A percentile compares a stretch with the other conserved stretches of the same genome.
These are phyloP conservation scores for Atrina japonica DNA, from an alignment of 2,888 invertebrate species.

Conservation along the genomic window DNA sequence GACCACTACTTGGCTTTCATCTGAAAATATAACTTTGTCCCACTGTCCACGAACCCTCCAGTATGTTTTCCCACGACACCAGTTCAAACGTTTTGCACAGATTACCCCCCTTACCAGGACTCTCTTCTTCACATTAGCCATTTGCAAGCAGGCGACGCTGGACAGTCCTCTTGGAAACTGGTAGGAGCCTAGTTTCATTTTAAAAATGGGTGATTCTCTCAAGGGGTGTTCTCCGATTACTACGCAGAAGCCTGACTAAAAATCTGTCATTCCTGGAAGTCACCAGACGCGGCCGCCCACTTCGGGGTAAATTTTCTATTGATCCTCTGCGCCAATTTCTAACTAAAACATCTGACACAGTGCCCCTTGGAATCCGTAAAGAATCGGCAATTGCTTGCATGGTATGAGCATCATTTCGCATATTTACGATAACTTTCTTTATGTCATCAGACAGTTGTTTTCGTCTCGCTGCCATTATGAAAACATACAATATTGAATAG, in stretches of 20 bases:
- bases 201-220: too few relatives aligned
- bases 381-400: background rate
- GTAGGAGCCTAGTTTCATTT: background rate
- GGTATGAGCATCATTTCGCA: background rate
- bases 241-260: background rate
- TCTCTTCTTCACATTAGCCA: slow-evolving; percentile 1
- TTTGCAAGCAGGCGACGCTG: background rate
- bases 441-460: background rate
- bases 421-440: background rate
- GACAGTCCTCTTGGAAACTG: background rate
- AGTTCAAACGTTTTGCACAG: too few relatives aligned
- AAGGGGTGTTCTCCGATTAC: slow-evolving; percentile 1
- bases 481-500: background rate
- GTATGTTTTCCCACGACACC: too few relatives aligned
- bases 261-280: background rate
- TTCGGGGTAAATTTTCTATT: background rate
- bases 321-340: background rate
- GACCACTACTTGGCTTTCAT: background rate
- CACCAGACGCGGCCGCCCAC: background rate
- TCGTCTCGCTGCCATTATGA: slow-evolving; percentile 1
- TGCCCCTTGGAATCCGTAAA: background rate
- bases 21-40: background rate
- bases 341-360: background rate
- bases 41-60: background rate
- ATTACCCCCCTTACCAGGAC: background rate